A percentile compares a stretch with the other conserved stretches of the same genome.
Conservation (phyloP, 2,797 vertebrate genomes). For the Acrocephalus scirpaceus region DNA sequence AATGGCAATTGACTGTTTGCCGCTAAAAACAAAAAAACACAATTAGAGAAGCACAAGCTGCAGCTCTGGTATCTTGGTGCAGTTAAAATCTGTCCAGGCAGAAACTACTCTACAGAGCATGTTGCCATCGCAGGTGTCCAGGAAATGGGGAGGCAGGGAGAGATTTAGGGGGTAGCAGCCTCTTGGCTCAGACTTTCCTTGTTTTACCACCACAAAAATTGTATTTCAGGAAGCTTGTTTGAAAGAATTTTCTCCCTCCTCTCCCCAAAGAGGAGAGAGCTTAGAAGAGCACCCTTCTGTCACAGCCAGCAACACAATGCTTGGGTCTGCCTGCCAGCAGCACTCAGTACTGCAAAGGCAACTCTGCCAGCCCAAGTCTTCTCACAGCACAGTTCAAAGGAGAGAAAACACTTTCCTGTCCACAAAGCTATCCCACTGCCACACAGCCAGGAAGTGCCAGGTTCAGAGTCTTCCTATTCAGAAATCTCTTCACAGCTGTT, state of each 20-base stretch:
- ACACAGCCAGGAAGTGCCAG: slow-evolving; percentile 3
- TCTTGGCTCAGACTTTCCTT: slow-evolving; percentile 1
- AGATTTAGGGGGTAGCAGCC: slow-evolving; percentile 3
- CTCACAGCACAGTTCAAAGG: neutral
- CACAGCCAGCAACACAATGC: neutral
- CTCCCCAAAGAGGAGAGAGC: neutral
- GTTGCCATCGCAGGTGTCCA: neutral
- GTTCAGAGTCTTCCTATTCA: neutral
- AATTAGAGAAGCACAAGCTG: neutral
- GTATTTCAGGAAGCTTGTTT: neutral
- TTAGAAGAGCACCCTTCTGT: neutral
- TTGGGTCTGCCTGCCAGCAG: neutral
- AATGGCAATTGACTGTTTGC: slow-evolving; percentile 92
- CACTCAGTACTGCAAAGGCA: neutral
- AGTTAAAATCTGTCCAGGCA: neutral
- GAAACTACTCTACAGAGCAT: slow-evolving; percentile 38
- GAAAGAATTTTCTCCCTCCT: neutral
- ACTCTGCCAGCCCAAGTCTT: slow-evolving; percentile 1
- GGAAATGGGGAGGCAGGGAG: slow-evolving; percentile 30
- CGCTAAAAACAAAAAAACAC: slow-evolving; percentile 73
- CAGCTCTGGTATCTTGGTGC: neutral
- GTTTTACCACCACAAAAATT: neutral
- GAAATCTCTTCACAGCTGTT: neutral
- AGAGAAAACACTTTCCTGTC: slow-evolving; percentile 44
- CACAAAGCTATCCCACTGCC: slow-evolving; percentile 64